These are phyloP conservation scores for Hermaeophaga mercurialis DNA, from an alignment of 2,888 invertebrate genomes.

Conservation along the genomic window DNA sequence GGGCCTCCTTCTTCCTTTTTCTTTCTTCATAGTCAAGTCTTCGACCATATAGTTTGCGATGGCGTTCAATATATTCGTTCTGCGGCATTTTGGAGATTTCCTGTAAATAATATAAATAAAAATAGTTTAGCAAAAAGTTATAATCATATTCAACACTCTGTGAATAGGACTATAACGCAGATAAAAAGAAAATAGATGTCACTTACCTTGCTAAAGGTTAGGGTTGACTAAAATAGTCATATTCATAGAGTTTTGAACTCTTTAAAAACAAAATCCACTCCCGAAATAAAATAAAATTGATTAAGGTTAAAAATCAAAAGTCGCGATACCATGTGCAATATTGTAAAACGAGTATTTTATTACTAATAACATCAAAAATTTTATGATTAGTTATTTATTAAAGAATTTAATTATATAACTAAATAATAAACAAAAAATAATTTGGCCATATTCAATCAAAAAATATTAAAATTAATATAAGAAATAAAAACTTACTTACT, in stretches of 20 bases:
- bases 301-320: background rate
- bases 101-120: slow-evolving; percentile 37
- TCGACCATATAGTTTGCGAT: slow-evolving; percentile 94
- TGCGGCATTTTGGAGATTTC: slow-evolving; percentile 80
- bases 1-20: slow-evolving; percentile 93
- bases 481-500: slow-evolving; percentile 49
- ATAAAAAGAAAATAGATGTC: slow-evolving; percentile 15
- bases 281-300: background rate
- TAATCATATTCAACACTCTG: slow-evolving; percentile 54
- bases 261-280: slow-evolving; percentile 22
- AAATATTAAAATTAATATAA: too few species aligned
- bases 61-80: slow-evolving; percentile 99
- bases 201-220: slow-evolving; percentile 49
- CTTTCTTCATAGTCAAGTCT: slow-evolving; percentile 97
- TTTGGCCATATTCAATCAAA: too few species aligned
- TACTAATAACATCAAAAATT: too few species aligned
- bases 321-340: slow-evolving; percentile 1
- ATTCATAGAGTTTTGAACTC: slow-evolving; percentile 49
- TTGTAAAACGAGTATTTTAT: background rate
- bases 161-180: slow-evolving; percentile 56
- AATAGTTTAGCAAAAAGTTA: slow-evolving; percentile 31
- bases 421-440: too few species aligned
- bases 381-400: too few species aligned
- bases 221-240: slow-evolving; percentile 50
- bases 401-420: too few species aligned